These are phyloP conservation scores for Limnephilus auricula DNA, from an alignment of 2,888 invertebrate species.

Conservation along the genomic window DNA sequence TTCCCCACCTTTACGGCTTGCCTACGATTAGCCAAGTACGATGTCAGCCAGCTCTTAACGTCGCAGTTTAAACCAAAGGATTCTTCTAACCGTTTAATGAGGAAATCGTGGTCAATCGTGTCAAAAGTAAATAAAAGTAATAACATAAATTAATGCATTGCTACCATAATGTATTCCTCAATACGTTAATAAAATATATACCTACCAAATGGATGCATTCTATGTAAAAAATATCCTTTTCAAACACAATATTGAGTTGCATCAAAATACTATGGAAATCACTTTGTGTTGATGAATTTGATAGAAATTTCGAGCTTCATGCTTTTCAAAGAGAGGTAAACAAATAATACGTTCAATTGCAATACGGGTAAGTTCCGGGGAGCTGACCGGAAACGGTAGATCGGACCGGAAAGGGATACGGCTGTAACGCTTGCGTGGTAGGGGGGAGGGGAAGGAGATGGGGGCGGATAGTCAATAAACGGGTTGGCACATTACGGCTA, in stretches of 20 bases:
- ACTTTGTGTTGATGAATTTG: neutral
- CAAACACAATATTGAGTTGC: neutral
- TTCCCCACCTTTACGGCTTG: no score
- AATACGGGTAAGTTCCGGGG: constrained; percentile 16
- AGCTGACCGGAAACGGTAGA: constrained; percentile 27
- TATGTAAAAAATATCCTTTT: neutral
- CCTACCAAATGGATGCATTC: neutral
- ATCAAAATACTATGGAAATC: neutral
- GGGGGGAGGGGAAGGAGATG: neutral
- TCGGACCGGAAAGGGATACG: constrained; percentile 40
- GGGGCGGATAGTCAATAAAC: constrained; percentile 29
- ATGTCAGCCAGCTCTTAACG: no score
- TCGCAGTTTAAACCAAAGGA: no score
- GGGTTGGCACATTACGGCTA: constrained; percentile 42
- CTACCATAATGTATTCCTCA: no score
- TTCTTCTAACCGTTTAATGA: no score
- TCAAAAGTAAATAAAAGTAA: no score
- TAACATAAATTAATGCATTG: no score
- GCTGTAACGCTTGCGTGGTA: neutral
- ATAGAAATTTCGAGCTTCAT: neutral
- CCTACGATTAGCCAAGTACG: no score
- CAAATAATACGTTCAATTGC: neutral
- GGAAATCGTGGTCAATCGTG: no score
- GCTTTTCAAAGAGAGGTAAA: constrained; percentile 7
- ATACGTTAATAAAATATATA: no score